phyloP scores from a whole-genome alignment of 64 coral and sea anemone genomes.

The Pachyseris speciosa region DNA sequence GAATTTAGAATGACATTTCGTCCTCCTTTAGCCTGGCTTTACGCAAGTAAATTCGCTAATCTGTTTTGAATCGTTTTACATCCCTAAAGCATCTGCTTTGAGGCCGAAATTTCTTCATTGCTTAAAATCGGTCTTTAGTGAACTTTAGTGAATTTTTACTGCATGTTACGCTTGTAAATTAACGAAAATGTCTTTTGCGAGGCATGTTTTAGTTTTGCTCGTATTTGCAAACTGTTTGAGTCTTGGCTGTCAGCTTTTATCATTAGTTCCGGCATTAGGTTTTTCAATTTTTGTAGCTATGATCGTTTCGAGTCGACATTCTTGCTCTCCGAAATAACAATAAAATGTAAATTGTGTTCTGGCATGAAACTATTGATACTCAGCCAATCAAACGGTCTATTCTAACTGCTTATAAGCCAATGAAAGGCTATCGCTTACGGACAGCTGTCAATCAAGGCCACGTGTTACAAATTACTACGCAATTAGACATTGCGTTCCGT shows the following conservation, averaged over 20 bases:
- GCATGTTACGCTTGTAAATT: constrained; percentile 38
- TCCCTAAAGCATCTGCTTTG: constrained; percentile 2
- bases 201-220: constrained; percentile 49
- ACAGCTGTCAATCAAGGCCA: constrained; percentile 96
- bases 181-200: constrained; percentile 62
- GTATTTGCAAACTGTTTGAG: constrained; percentile 60
- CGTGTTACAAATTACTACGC: constrained; percentile 98
- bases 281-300: constrained; percentile 50
- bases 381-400: constrained; percentile 71
- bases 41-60: constrained; percentile 12
- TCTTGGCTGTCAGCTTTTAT: neutral
- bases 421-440: constrained; percentile 67
- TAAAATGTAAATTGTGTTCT: constrained; percentile 89
- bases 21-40: neutral
- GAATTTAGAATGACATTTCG: neutral
- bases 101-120: neutral
- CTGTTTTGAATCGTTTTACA: constrained; percentile 16
- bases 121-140: constrained; percentile 25
- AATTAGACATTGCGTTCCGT: constrained; percentile 96
- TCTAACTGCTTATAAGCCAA: constrained; percentile 65
- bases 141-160: constrained; percentile 77
- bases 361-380: constrained; percentile 78
- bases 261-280: constrained; percentile 85
- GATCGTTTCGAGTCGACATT: constrained; percentile 65
- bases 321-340: constrained; percentile 74